A percentile compares a stretch with the other conserved stretches of the same genome.
Conservation (phyloP, 2,888 invertebrate species). For the Atherix ibis region DNA sequence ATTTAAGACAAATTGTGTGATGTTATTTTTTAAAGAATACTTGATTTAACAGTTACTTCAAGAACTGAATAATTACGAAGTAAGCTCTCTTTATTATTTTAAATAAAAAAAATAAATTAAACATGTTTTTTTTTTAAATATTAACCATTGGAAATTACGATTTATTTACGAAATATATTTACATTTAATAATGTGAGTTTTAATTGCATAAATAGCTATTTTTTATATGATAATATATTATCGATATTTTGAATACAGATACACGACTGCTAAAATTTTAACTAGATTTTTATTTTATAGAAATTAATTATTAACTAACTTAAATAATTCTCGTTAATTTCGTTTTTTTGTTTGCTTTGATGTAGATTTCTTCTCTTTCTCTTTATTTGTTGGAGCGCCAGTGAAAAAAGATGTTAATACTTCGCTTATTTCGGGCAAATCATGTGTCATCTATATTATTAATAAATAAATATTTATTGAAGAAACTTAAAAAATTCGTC, state of each 20-base stretch:
- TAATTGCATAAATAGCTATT: too few species aligned
- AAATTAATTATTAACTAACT: neutral
- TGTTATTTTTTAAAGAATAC: constrained; percentile 7
- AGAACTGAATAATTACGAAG: too few species aligned
- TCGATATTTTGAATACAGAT: too few species aligned
- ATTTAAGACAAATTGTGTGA: neutral
- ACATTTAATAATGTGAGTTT: too few species aligned
- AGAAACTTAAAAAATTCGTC: neutral
- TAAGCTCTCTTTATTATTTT: too few species aligned
- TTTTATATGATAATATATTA: too few species aligned
- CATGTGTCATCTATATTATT: constrained; percentile 64
- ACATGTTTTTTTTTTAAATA: too few species aligned
- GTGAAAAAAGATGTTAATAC: constrained; percentile 77
- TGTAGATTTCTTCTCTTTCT: constrained; percentile 24
- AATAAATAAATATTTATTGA: neutral
- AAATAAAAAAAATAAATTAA: too few species aligned
- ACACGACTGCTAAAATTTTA: too few species aligned
- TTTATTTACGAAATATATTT: too few species aligned
- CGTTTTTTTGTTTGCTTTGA: constrained; percentile 30
- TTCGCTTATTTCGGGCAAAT: constrained; percentile 93
- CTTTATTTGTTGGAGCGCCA: constrained; percentile 39
- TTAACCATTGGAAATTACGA: too few species aligned
- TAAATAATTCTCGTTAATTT: constrained; percentile 17
- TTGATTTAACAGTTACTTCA: too few species aligned
- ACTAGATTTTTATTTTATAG: neutral